Evolutionary conservation across 2,888 invertebrate species (phyloP).

Genomic region (Lasioglossum pauxillum): DNA sequence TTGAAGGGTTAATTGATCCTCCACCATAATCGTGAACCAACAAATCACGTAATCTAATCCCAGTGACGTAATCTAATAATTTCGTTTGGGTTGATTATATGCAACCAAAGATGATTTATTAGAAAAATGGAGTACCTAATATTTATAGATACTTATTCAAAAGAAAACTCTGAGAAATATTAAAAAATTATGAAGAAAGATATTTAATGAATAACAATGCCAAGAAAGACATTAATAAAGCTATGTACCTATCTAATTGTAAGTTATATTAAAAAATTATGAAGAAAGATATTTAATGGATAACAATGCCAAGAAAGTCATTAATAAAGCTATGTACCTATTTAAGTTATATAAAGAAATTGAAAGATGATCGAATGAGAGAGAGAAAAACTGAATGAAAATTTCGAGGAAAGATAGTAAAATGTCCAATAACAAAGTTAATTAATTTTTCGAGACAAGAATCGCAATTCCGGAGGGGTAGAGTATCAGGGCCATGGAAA

Average conservation of each 20-base stretch:
- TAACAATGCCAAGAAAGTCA: neutral
- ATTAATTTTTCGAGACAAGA: neutral
- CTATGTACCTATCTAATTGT: neutral
- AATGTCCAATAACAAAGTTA: neutral
- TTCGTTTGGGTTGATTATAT: too few species aligned
- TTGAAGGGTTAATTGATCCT: too few species aligned
- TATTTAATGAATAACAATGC: neutral
- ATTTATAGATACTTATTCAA: too few species aligned
- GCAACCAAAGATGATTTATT: too few species aligned
- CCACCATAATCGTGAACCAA: too few species aligned
- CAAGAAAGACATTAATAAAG: neutral
- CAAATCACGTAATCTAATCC: too few species aligned
- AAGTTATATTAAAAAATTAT: neutral
- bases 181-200: too few species aligned
- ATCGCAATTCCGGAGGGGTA: neutral
- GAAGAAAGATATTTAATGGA: neutral
- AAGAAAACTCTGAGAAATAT: too few species aligned
- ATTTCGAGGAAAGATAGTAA: neutral
- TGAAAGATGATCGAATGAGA: neutral
- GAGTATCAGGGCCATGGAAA: neutral
- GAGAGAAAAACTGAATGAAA: neutral
- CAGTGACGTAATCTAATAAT: too few species aligned
- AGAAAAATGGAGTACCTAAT: too few species aligned
- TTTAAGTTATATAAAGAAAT: neutral
- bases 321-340: neutral